Base-by-base conservation (phyloP, 2,797 vertebrate genomes). In the Adelosebastes latens region DNA sequence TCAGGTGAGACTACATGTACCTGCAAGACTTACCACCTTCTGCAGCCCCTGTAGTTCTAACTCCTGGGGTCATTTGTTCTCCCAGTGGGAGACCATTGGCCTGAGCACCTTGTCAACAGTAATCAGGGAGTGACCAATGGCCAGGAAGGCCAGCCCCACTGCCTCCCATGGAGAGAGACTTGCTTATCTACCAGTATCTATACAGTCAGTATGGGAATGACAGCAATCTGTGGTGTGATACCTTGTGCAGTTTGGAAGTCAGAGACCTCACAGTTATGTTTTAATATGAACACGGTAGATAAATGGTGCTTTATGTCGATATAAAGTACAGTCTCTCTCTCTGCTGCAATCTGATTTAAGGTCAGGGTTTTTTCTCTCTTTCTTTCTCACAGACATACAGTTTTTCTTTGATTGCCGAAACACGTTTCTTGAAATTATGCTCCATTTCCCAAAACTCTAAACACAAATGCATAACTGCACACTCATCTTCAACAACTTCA, bases 61-160 rank as follows among this genome's bases (percentile, higher is more conserved):
- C 80, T 83, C 66, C 62, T 34, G 59, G 63, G 61, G 66, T 88
- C 60, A 85, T 87, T 88, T 87, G 80, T 84, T 78, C 82, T 80
- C 86, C 27, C 84, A 68, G 82, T 67, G 62, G 84, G 81, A 67
- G 74, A 65, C 77, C 69, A 87, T 86, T 90, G 80, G 66, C 74
- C 71, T 55, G 59, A 88, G 80, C 80, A 88, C 74, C 85, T 82
- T 78, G 83, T 78, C 75, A 82, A 82, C 80, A 80, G 80, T 56
- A 88, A 86, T 88, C 83, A 85, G 70, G 77, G 78, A 82, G 81
- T 77, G 66, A 86, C 82, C 86, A 81, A 13, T 65, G 74, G 39
- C 70, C 68, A 34, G 34, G 29, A 46, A 77, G 75, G 55, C 71
- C 31, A 63, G 77, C 72, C 56, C 34, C 60, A 11, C 25, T 31